Conservation (phyloP, 2,888 invertebrate species). For the Augiades crinisus region DNA sequence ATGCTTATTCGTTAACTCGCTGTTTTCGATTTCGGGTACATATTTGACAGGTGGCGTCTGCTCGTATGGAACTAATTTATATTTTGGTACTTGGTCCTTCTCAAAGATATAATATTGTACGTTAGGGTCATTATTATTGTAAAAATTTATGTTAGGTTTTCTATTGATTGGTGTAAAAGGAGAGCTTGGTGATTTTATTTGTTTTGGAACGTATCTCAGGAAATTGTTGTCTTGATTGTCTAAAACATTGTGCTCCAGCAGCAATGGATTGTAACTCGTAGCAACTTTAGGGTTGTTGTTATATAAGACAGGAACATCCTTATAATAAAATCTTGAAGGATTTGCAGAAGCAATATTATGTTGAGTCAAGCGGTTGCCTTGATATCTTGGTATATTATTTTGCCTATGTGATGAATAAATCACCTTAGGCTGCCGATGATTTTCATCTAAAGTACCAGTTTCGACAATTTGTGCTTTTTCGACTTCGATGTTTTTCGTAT, state of each 20-base stretch:
- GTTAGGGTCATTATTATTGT: slow-evolving; percentile 52
- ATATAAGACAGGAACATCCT: slow-evolving; percentile 51
- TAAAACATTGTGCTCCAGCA: slow-evolving; percentile 42
- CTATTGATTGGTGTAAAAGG: slow-evolving; percentile 45
- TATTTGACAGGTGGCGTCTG: slow-evolving; percentile 68
- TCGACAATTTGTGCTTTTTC: slow-evolving; percentile 69
- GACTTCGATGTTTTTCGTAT: slow-evolving; percentile 56
- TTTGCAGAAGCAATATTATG: slow-evolving; percentile 73
- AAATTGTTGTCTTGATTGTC: slow-evolving; percentile 47
- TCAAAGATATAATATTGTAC: slow-evolving; percentile 63
- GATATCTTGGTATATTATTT: slow-evolving; percentile 69
- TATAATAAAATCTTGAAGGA: slow-evolving; percentile 67
- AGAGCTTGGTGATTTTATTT: slow-evolving; percentile 45
- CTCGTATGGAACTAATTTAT: slow-evolving; percentile 74
- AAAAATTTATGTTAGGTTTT: slow-evolving; percentile 57
- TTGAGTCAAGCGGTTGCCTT: slow-evolving; percentile 70
- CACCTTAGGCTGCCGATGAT: slow-evolving; percentile 57
- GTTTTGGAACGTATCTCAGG: slow-evolving; percentile 50
- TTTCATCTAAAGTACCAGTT: slow-evolving; percentile 45
- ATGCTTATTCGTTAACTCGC: slow-evolving; percentile 41
- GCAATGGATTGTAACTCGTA: slow-evolving; percentile 50
- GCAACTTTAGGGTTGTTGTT: slow-evolving; percentile 47
- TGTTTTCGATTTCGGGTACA: slow-evolving; percentile 37
- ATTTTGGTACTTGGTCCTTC: slow-evolving; percentile 59
- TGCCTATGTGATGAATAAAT: slow-evolving; percentile 49